phyloP scores from a whole-genome alignment of 2,797 vertebrate species.

The Morelia viridis region DNA sequence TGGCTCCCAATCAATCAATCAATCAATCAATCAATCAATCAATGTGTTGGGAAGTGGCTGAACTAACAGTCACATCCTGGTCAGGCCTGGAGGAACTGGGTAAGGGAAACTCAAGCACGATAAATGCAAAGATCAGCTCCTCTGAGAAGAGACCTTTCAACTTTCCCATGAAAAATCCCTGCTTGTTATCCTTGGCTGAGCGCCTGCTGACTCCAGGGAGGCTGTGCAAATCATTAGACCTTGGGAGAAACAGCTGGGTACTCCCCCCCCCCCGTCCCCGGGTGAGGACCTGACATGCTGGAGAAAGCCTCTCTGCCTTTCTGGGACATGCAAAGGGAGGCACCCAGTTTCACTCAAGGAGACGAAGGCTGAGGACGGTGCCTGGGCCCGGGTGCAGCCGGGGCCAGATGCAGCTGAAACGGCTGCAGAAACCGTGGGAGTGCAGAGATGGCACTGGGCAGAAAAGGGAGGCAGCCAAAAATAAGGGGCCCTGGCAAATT shows the following conservation, averaged over 20 bases:
- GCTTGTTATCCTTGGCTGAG: constrained; percentile 44
- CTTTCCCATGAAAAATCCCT: constrained; percentile 47
- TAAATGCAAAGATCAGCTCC: constrained; percentile 33
- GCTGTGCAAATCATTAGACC: neutral
- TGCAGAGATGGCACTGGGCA: neutral
- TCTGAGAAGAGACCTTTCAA: neutral
- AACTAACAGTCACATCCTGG: neutral
- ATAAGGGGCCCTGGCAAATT: neutral
- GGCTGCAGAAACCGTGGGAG: neutral
- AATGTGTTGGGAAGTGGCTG: neutral
- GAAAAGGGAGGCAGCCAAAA: neutral
- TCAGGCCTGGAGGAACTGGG: too few relatives aligned
- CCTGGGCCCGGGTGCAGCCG: neutral
- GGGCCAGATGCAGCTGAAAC: neutral
- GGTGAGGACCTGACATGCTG: neutral
- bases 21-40: too few relatives aligned
- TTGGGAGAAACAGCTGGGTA: neutral
- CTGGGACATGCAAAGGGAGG: neutral
- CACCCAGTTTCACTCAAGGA: neutral
- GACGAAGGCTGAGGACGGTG: neutral
- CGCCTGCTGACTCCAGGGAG: constrained; percentile 3
- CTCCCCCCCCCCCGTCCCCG: too few relatives aligned
- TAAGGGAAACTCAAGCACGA: neutral
- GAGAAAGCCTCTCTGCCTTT: neutral
- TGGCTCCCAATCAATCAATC: too few relatives aligned